Percentiles rank a stretch among this genome's conserved stretches.
phyloP scores from a whole-genome alignment of 2,888 invertebrate species.

The Apotomis capreana region DNA sequence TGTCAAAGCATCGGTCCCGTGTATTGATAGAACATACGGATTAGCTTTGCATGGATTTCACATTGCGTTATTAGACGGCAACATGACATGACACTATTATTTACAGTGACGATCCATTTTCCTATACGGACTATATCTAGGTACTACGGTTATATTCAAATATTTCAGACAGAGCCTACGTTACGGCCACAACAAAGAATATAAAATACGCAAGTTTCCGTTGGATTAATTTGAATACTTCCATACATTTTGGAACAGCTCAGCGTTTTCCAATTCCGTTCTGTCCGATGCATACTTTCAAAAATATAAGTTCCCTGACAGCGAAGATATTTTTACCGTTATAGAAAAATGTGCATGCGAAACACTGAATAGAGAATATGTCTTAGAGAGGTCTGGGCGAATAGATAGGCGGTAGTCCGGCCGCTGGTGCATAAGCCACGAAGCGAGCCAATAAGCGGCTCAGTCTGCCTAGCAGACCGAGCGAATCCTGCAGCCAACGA shows the following conservation, averaged over 20 bases:
- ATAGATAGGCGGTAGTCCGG: constrained; percentile 63
- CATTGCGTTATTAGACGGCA: constrained; percentile 35
- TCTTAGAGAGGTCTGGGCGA: constrained; percentile 59
- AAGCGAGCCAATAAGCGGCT: constrained; percentile 66
- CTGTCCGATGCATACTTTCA: constrained; percentile 23
- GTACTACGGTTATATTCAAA: not conserved
- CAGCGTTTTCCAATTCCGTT: constrained; percentile 17
- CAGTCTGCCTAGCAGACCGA: constrained; percentile 52
- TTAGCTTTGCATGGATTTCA: constrained; percentile 41
- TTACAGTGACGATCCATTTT: constrained; percentile 27
- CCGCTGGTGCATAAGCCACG: constrained; percentile 57
- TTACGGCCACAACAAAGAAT: not conserved
- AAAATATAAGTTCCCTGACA: constrained; percentile 16
- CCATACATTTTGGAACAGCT: constrained; percentile 7
- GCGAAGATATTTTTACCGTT: constrained; percentile 16
- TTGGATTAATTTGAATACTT: constrained; percentile 9
- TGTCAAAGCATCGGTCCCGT: constrained; percentile 35
- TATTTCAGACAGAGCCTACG: not conserved
- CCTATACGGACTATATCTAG: not conserved
- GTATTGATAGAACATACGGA: constrained; percentile 41
- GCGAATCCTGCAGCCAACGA: constrained; percentile 41
- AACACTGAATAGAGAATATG: constrained; percentile 36
- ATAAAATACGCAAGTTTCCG: not conserved
- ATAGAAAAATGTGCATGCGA: constrained; percentile 30
- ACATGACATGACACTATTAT: constrained; percentile 38